Evolutionary conservation across 2,797 vertebrate genomes (phyloP), one percentile per base, ranked within the genome.

Genomic region (Knipowitschia caucasica): DNA sequence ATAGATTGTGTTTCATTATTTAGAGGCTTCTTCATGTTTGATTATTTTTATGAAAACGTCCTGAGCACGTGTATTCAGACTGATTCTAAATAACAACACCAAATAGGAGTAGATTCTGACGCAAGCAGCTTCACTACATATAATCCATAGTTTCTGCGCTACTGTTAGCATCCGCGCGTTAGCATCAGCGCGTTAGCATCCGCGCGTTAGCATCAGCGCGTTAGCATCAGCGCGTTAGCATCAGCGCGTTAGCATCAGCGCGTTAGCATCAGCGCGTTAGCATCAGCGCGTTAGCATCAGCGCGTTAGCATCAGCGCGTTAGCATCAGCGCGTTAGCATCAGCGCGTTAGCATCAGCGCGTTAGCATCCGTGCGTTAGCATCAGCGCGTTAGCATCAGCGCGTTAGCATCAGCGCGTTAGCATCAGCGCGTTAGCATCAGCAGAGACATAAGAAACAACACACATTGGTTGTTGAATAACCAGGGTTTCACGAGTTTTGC

Each of bases 61-160:
- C 2, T 6, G 25, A 5, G 6, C 1, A 7, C 9, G 9, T 29
- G 8, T 10, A 18, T 7, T 33, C 24, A n/a, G 2, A 6, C 9
- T 23, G 4, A n/a, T 12, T 2, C 6, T 33, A n/a, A 23, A 34
- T 33, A 23, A 49, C 18, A 49, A n/a, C 2, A 49, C 7, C 12
- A n/a, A 33, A 46, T 23, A 33, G 21, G 34, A 33, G 27, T 47
- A 7, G 6, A 33, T 34, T 33, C 12, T 12, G 11, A 25, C 10
- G 30, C 11, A 23, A n/a, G 18, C 18, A 43, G 46, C 59, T 8
- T 26, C 9, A 10, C 15, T 14, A 39, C 7, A 10, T 30, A 9
- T 46, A 26, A 36, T 54, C 11, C 25, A 40, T 4, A 42, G 47
- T 66, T 61, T 26, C 61, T 62, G 43, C 11, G 25, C 24, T 47